Percentiles rank a stretch among this genome's conserved stretches.
phyloP scores from a whole-genome alignment of 1,140 invertebrate genomes.

The Lineus longissimus region DNA sequence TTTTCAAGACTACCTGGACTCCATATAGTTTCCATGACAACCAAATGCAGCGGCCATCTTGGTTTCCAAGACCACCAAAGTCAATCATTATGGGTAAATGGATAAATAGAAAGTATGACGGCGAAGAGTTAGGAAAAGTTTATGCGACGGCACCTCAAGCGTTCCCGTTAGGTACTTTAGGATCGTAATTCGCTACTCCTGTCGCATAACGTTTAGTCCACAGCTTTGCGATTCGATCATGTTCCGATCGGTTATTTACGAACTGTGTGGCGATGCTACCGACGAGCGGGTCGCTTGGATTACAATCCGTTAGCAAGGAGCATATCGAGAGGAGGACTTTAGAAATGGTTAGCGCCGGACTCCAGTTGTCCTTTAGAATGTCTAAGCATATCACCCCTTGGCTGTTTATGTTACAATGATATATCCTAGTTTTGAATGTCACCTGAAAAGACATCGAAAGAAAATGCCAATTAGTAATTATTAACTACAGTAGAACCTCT shows the following conservation, averaged over 20 bases:
- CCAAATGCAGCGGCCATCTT: too few relatives aligned
- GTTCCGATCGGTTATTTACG: slow-evolving; percentile 93
- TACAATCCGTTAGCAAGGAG: slow-evolving; percentile 73
- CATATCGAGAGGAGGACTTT: slow-evolving; percentile 64
- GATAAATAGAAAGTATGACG: too few relatives aligned
- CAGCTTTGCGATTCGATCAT: slow-evolving; percentile 93
- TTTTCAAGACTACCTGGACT: too few relatives aligned
- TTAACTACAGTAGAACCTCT: too few relatives aligned
- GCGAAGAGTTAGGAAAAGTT: too few relatives aligned
- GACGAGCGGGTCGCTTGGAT: slow-evolving; percentile 88
- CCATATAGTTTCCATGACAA: too few relatives aligned
- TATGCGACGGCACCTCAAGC: too few relatives aligned
- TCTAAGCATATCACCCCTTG: slow-evolving; percentile 54
- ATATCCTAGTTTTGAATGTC: slow-evolving; percentile 72
- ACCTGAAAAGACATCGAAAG: slow-evolving; percentile 62
- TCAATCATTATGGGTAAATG: too few relatives aligned
- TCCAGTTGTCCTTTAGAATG: slow-evolving; percentile 55
- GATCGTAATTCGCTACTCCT: slow-evolving; percentile 54
- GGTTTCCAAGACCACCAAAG: too few relatives aligned
- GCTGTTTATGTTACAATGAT: slow-evolving; percentile 55
- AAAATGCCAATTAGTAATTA: too few relatives aligned
- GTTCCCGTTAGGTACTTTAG: too few relatives aligned
- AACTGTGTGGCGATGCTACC: slow-evolving; percentile 98
- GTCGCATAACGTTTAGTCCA: slow-evolving; percentile 98
- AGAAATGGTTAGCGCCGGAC: slow-evolving; percentile 51